Base-by-base conservation (phyloP, 2,797 vertebrate genomes). In the Amphiprion clarkii region DNA sequence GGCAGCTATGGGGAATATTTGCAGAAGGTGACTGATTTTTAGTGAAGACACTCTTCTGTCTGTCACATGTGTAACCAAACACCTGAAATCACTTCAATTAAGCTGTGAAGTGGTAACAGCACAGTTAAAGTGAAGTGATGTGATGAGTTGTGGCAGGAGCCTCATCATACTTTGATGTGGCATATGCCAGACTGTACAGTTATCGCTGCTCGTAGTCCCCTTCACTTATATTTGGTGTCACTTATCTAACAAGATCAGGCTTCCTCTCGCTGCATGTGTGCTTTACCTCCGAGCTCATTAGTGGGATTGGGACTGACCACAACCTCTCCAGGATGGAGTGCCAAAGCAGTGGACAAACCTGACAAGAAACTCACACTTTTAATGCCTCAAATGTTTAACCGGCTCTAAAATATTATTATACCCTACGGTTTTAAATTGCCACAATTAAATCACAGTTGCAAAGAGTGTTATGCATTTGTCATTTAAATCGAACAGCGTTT, bases 41-140 rank as follows among this genome's bases (percentile, higher is more conserved):
- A 83, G 78, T 63, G 61, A 60, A 74, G 54, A 82, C 81, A 58
- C 76, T 73, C 76, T 13, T 25, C 67, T 57, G 52, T 71, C 80
- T 72, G 65, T 84, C 89, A 78, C 79, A 57, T 62, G 74, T 73
- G 68, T 59, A 80, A 82, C 76, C 63, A 73, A 90, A 90, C 87
- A 91, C 83, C 85, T 88, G 81, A 85, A 79, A 86, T 83, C 79
- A 67, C 70, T 87, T 84, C 72, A 88, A 82, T 86, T 76, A 89
- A 73, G 78, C 62, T 54, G 71, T 67, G 68, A 83, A 76, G 73
- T 67, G 79, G 59, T 16, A 36, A 74, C 67, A 64, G 71, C 67
- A 33, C 55, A 29, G 73, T 60, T 71, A 59, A 72, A 78, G 60
- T 64, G 75, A 81, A 84, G 51, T 59, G 63, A 89, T 77, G 51